Percentiles rank a stretch among this genome's conserved stretches.
phyloP scores from a whole-genome alignment of 2,888 invertebrate species.

The Nezara viridula region DNA sequence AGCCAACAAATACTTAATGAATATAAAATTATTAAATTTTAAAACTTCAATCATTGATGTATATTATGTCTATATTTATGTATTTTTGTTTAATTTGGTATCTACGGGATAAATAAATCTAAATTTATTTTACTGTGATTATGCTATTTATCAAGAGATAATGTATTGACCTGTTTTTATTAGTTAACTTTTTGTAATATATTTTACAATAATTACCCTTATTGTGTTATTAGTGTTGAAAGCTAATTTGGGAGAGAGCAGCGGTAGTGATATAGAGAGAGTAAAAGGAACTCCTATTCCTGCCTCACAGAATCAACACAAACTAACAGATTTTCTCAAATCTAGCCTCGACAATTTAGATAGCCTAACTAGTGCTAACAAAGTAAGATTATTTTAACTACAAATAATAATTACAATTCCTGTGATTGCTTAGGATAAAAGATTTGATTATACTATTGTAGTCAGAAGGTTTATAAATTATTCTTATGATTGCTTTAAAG shows the following conservation, averaged over 20 bases:
- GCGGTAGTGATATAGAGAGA: constrained; percentile 67
- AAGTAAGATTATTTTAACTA: constrained; percentile 63
- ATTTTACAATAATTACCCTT: neutral
- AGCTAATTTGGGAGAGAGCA: constrained; percentile 67
- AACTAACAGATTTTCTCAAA: constrained; percentile 80
- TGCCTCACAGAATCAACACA: constrained; percentile 69
- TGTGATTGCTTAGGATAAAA: too few relatives aligned
- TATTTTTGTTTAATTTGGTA: too few relatives aligned
- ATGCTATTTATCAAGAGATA: too few relatives aligned
- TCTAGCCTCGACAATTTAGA: constrained; percentile 81
- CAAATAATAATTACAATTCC: neutral
- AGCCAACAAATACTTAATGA: neutral
- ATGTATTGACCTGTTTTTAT: too few relatives aligned
- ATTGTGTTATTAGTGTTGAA: constrained; percentile 39
- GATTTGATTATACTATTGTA: too few relatives aligned
- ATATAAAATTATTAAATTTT: neutral
- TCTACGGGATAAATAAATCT: too few relatives aligned
- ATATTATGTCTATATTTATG: too few relatives aligned
- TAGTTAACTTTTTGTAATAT: too few relatives aligned
- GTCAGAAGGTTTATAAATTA: too few relatives aligned
- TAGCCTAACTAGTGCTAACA: constrained; percentile 70
- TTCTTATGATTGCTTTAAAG: too few relatives aligned
- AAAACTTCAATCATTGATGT: neutral
- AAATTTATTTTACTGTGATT: too few relatives aligned
- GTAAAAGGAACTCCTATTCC: constrained; percentile 68